Percentiles rank a stretch among this genome's conserved stretches.
Evolutionary conservation across 2,888 invertebrate genomes (phyloP).

Genomic region (Ischnus inquisitorius): DNA sequence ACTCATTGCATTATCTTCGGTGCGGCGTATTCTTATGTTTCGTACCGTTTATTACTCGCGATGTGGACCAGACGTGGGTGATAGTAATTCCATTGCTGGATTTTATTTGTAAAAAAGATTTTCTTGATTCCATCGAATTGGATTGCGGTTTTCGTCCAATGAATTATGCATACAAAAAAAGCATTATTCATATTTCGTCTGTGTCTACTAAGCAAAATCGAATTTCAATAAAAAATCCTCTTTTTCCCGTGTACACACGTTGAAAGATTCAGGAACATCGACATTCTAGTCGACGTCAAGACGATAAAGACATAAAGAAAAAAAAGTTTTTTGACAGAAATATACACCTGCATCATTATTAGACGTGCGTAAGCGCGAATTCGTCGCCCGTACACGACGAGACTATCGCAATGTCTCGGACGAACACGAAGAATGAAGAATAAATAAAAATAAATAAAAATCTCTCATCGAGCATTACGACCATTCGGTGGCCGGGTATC

Average conservation of each 20-base stretch:
- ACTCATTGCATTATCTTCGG: too few relatives aligned
- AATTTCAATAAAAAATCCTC: not conserved
- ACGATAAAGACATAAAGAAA: not conserved
- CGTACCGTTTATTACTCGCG: too few relatives aligned
- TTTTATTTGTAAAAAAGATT: too few relatives aligned
- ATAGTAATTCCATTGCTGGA: too few relatives aligned
- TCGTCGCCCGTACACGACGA: constrained; percentile 36
- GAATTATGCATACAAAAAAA: too few relatives aligned
- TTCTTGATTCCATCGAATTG: too few relatives aligned
- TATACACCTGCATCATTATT: constrained; percentile 37
- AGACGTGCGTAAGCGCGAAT: constrained; percentile 41
- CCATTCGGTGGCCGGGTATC: not conserved
- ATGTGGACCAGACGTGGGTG: too few relatives aligned
- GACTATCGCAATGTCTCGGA: constrained; percentile 52
- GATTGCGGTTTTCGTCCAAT: too few relatives aligned
- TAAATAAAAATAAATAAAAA: constrained; percentile 36
- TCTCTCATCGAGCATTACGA: constrained; percentile 14
- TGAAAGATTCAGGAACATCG: not conserved
- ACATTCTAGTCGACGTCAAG: not conserved
- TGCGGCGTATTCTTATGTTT: too few relatives aligned
- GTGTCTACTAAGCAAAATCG: not conserved
- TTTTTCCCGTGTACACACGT: not conserved
- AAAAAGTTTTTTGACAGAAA: not conserved
- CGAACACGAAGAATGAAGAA: constrained; percentile 27
- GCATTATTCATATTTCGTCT: too few relatives aligned